phyloP scores from a whole-genome alignment of 2,888 invertebrate genomes.

The Acronicta leporina region DNA sequence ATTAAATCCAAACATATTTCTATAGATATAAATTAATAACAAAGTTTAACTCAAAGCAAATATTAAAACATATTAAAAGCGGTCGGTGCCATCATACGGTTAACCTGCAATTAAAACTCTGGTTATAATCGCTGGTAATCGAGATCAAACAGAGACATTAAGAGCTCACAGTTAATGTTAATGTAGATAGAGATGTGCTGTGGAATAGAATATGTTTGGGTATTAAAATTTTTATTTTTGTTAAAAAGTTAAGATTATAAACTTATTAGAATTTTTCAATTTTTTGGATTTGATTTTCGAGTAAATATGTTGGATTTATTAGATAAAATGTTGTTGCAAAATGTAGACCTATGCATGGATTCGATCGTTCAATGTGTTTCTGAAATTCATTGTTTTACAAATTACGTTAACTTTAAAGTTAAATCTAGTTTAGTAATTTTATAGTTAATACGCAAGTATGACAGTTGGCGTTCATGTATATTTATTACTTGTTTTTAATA shows the following conservation, averaged over 20 bases:
- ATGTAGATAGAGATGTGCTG: constrained; percentile 36
- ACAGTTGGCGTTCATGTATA: constrained; percentile 36
- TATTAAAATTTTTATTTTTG: constrained; percentile 7
- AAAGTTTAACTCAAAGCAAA: constrained; percentile 62
- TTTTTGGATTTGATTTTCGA: too few relatives aligned
- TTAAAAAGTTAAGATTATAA: too few relatives aligned
- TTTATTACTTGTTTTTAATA: constrained; percentile 36
- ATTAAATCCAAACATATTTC: constrained; percentile 23
- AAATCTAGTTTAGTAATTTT: too few relatives aligned
- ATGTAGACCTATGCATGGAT: too few relatives aligned
- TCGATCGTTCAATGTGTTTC: too few relatives aligned
- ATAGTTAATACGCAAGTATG: constrained; percentile 13
- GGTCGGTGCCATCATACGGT: constrained; percentile 51
- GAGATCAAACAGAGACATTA: constrained; percentile 74
- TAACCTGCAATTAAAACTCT: constrained; percentile 68
- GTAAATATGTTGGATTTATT: too few relatives aligned
- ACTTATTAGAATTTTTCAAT: too few relatives aligned
- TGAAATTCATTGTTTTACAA: too few relatives aligned
- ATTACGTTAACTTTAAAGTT: too few relatives aligned
- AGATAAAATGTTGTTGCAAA: too few relatives aligned
- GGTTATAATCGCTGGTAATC: constrained; percentile 65
- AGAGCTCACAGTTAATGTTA: constrained; percentile 59
- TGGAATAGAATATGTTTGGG: constrained; percentile 30
- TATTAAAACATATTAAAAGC: constrained; percentile 60
- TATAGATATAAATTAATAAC: constrained; percentile 47